Base-by-base conservation (phyloP, 2,113 vertebrate species). In the Corydoras sp. region DNA sequence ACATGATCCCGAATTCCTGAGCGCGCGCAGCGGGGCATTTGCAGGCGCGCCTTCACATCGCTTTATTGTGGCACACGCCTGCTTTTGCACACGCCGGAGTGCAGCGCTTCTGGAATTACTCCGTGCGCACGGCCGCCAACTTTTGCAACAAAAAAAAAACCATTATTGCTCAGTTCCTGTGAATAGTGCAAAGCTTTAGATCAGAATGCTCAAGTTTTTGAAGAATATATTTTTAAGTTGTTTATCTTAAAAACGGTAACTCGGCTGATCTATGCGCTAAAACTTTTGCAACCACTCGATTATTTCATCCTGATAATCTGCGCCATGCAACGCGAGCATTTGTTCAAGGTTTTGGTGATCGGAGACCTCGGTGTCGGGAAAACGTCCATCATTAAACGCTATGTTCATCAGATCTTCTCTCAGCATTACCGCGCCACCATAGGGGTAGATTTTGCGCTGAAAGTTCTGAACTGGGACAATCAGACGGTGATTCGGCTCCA, bases 391-490 rank as follows among this genome's bases (percentile, higher is more conserved):
- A 92, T 92, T 2, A 90, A 90, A 71, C 86, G 90, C 6, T 92
- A 90, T 79, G 89, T 91, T 32, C 88, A 92, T 73, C 87, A 88
- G 80, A 83, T 92, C 5, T 92, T 90, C 83, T 91, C 90, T 15
- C 89, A 92, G 65, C 89, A 89, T 35, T 91, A 92, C 84, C 80
- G 89, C 2, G 89, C 90, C n/a, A 92, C 90, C 31, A 89, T 92
- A 58, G 90, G 90, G 0, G 89, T 92, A 50, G 90, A 92, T 82
- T 92, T 92, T 75, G 88, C 89, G 14, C 84, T 92, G n/a, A 91
- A 90, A 73, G 84, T 91, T 48, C 74, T 92, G 6, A 78, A 79
- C 64, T 90, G 88, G 90, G 88, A 92, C 53, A 81, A 83, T 1
- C 80, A 74, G 67, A 87, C 89, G 0, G 82, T 89, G 73, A 80